Evolutionary conservation across 2,797 vertebrate genomes (phyloP), one percentile per base, ranked within the genome.

Genomic region (Mus caroli): DNA sequence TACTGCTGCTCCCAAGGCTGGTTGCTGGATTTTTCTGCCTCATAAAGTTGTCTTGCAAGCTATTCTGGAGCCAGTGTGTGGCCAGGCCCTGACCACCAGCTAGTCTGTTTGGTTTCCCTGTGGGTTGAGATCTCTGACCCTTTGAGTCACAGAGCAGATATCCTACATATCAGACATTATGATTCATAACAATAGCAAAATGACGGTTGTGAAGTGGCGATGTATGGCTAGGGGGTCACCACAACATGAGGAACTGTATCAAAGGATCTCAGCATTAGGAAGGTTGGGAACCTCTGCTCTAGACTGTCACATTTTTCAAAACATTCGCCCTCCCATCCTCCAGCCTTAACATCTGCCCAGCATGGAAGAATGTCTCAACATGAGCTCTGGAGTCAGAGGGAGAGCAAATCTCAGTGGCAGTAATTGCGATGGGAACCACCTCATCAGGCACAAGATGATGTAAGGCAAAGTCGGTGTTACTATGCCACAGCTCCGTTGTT

Each of bases 1-100:
- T 78, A 37, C 62, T 79, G 83, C 84, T 93, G 64, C n/a, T 90
- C 83, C 89, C 64, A 73, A 52, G 67, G 79, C 50, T 96, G 56
- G 22, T 83, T 88, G 34, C 90, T 95, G 71, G 56, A 77, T 91
- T 96, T 96, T 97, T 97, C 94, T 96, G 84, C 90, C 52, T 96
- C 95, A 92, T 94, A 95, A 94, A 89, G 73, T 91, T 94, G 95
- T 87, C 67, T 71, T 93, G 76, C 58, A 91, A 94, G 40, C 93
- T 75, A 67, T 69, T 95, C 37, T 92, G 77, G 79, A 96, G 92
- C 28, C 90, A 95, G 79, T 1, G 0, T 64, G 75, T 91, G 80
- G 40, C 90, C 7, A 3, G 87, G 22, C 52, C 87, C 79, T 93
- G 79, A 71, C 52, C 82, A 80, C 52, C 64, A 73, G 46, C 52